Base-by-base conservation (phyloP, 2,113 vertebrate species). In the Dromas ardeola region DNA sequence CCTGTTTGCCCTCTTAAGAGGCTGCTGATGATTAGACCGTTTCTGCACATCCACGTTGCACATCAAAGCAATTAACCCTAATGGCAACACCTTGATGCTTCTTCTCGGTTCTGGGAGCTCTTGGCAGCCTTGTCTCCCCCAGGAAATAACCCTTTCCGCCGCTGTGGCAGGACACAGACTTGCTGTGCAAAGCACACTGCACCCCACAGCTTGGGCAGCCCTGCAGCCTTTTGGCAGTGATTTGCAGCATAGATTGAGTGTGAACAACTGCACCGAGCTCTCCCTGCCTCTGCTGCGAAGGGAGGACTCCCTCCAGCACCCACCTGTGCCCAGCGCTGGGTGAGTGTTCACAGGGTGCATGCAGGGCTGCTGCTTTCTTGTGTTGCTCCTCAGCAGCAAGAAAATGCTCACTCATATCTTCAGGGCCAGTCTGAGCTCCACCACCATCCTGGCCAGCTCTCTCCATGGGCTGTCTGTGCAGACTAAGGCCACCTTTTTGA, bases 1-100 rank as follows among this genome's bases (percentile, higher is more conserved):
- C 96, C 97, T 97, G 96, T 93, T 96, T 90, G 95, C 86, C 96
- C 95, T 96, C 90, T 96, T 74, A 96, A 86, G 90, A 94, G 92
- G 86, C 87, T 92, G 95, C 29, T 95, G 94, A 70, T 96, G 95
- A 97, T 97, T 92, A 98, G 91, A 73, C 84, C 63, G 26, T 93
- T 90, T 93, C 86, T 95, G 67, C 73, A 93, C 94, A 91, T 94
- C 72, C 47, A 85, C 30, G 0, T 73, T 92, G 40, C 49, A 93
- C 90, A 95, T 95, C 93, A 95, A 94, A 95, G 95, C 91, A 95
- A 49, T 96, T 96, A 97, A 88, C 80, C 90, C 89, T 98, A 92
- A 95, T 96, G 95, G 90, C 84, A 93, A 52, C 65, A 71, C 95
- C 89, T 85, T 88, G 65, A n/a, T 89, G 83, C 89, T 77, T 26